Evolutionary conservation across 2,888 invertebrate genomes (phyloP).

Genomic region (Sminthurinus aureus): DNA sequence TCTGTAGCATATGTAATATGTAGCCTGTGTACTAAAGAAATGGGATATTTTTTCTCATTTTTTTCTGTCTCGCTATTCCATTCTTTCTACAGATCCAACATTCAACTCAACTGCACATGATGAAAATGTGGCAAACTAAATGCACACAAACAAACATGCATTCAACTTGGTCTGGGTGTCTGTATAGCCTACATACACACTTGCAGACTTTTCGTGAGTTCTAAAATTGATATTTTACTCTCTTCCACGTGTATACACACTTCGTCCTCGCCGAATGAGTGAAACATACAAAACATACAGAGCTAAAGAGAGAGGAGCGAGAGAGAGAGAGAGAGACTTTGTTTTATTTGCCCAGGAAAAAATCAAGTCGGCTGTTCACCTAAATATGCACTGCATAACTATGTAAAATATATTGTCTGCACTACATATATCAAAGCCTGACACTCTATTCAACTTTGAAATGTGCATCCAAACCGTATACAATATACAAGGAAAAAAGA

Average conservation of each 20-base stretch:
- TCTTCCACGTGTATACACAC: conserved; percentile 8
- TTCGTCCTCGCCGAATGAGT: conserved; percentile 1
- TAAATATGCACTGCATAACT: conserved; percentile 20
- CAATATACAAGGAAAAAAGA: not conserved
- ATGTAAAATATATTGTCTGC: no score
- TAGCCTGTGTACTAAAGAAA: no score
- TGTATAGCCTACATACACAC: no score
- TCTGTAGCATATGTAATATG: no score
- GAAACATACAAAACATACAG: no score
- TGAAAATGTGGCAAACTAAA: no score
- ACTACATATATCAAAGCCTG: no score
- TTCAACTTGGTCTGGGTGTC: no score
- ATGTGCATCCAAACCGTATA: not conserved
- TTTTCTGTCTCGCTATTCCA: not conserved
- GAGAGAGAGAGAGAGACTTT: not conserved
- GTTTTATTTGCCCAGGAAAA: conserved; percentile 21
- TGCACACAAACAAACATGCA: not conserved
- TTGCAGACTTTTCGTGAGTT: conserved; percentile 9
- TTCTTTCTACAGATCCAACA: not conserved
- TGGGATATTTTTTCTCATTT: no score
- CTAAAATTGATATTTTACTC: conserved; percentile 31
- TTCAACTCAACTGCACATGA: not conserved
- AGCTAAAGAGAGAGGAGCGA: not conserved
- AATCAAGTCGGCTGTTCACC: conserved; percentile 28
- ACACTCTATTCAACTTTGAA: not conserved